Evolutionary conservation across 2,113 vertebrate species (phyloP).

Genomic region (Oreocharis arfaki): DNA sequence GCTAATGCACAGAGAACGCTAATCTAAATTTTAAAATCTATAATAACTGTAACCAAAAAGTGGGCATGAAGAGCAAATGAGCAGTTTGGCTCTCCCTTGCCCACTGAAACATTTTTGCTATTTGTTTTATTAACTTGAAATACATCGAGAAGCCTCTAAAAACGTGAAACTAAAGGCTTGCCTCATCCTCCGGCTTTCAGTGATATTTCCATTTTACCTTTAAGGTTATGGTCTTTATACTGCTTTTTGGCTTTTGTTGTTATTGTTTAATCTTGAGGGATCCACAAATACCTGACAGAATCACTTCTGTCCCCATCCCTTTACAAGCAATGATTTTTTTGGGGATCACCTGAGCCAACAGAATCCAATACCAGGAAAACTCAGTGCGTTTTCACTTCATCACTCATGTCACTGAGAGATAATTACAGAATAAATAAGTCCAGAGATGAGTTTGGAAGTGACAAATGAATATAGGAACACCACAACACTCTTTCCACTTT

Average conservation of each 20-base stretch:
- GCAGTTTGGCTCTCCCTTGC: background rate
- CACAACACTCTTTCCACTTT: background rate
- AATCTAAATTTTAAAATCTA: background rate
- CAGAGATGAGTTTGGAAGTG: background rate
- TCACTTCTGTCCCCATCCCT: background rate
- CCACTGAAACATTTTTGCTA: background rate
- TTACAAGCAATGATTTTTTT: background rate
- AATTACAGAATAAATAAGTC: conserved; percentile 4
- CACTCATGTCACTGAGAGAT: background rate
- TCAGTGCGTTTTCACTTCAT: conserved; percentile 9
- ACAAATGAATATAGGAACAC: background rate
- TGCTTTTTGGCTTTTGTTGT: background rate
- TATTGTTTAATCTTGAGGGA: background rate
- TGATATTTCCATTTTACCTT: background rate
- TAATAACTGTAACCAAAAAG: background rate
- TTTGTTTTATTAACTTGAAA: background rate
- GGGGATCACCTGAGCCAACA: background rate
- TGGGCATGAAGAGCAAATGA: rapidly evolving
- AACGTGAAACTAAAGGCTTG: background rate
- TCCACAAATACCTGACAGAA: background rate
- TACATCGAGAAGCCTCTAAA: background rate
- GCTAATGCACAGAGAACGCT: background rate
- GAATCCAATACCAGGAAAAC: background rate
- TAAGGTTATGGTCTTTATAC: background rate
- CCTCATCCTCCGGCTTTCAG: background rate